These are phyloP conservation scores for Benthochromis sp. DNA, from an alignment of 2,113 vertebrate genomes.

Conservation along the genomic window DNA sequence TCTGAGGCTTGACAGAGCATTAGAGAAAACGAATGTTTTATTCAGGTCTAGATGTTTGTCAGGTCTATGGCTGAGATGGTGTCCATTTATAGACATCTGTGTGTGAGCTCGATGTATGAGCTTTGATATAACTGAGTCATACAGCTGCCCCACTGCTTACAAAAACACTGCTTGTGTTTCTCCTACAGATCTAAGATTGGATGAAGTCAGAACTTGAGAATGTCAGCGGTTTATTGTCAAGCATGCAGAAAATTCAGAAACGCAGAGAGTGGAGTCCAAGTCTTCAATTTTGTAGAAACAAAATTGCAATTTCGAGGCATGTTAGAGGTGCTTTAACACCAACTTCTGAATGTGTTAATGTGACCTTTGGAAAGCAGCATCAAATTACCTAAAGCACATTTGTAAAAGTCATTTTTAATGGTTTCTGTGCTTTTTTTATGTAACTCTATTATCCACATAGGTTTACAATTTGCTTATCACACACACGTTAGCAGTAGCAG, in stretches of 20 bases:
- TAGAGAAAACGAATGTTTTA: fast-evolving
- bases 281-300: not conserved
- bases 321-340: not conserved
- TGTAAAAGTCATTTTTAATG: not conserved
- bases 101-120: not conserved
- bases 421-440: not conserved
- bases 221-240: not conserved
- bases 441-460: not conserved
- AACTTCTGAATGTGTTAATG: not conserved
- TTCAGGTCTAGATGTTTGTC: not conserved
- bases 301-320: fast-evolving
- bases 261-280: fast-evolving
- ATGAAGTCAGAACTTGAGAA: not conserved
- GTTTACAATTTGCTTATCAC: not conserved
- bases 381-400: not conserved
- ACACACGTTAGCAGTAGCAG: not conserved
- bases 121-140: fast-evolving
- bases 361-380: not conserved
- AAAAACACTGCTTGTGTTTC: not conserved
- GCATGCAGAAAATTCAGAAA: not conserved
- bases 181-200: not conserved
- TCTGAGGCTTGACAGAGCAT: not conserved
- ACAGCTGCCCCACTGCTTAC: not conserved
- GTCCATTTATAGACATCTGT: not conserved
- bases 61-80: not conserved